Evolutionary conservation across 2,113 vertebrate genomes (phyloP), one percentile per base, ranked within the genome.

Genomic region (Percina caprodes): DNA sequence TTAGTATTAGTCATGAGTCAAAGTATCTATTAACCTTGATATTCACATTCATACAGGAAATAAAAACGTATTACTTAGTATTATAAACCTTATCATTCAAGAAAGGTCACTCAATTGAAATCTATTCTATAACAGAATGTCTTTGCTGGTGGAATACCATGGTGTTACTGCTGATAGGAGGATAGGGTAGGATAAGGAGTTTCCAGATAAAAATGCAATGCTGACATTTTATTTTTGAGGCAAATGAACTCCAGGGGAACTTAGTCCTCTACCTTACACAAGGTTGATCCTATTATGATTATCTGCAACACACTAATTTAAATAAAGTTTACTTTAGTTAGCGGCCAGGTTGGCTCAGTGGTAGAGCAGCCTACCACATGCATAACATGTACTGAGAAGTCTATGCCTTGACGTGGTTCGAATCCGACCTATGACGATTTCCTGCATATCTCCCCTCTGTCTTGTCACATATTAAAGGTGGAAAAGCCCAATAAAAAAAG

Each of bases 171-270:
- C 48, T 70, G 60, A 39, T 42, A 39, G 35, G 35, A 39, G 7
- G 35, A 39, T 7, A 39, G 35, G 8, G 35, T 42, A 42, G 39
- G 78, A 84, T 79, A 73, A 69, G 4, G 4, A 4, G 1, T 72
- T 56, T 70, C n/a, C 35, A 79, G 78, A 88, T 86, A 79, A 79
- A 77, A 30, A 55, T 56, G n/a, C 11, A 0, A 23, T 61, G 51
- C 65, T 75, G 77, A 69, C 69, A 46, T 55, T 71, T 52, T 54
- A 73, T 39, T 78, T 67, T 58, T 35, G n/a, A 72, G 55, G 16
- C 63, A 26, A 82, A 21, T 60, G 19, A 77, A 62, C 66, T 54
- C 6, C 0, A 10, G 15, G 49, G 24, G n/a, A 39, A 63, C 60
- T 61, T 18, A 15, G n/a, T n/a, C 18, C 2, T 2, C 10, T 30